Evolutionary conservation across 2,113 vertebrate species (phyloP).

Genomic region (Nettapus auritus): DNA sequence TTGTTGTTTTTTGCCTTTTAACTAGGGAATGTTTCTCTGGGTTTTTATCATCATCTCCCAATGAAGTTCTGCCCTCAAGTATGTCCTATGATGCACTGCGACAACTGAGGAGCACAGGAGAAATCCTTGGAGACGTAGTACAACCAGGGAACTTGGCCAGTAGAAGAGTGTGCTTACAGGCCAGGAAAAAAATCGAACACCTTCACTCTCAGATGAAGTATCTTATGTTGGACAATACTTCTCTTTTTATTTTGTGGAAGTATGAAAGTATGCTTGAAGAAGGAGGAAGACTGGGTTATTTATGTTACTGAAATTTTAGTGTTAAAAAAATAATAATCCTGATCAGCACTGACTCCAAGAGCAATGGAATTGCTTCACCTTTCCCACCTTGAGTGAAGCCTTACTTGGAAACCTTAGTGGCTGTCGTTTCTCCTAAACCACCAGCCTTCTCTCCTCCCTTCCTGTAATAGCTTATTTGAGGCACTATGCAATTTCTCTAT

Average conservation of each 20-base stretch:
- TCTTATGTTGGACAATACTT: neutral
- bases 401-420: neutral
- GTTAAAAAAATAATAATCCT: neutral
- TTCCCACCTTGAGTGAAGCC: neutral
- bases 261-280: neutral
- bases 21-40: neutral
- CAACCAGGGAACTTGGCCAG: neutral
- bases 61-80: neutral
- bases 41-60: neutral
- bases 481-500: neutral
- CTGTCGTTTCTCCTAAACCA: neutral
- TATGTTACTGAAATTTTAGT: neutral
- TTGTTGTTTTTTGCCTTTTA: neutral
- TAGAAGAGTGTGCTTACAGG: too few species aligned
- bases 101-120: neutral
- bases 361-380: neutral
- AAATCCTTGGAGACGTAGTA: neutral
- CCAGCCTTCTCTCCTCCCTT: neutral
- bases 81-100: fast-evolving
- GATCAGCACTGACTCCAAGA: neutral
- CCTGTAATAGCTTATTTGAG: neutral
- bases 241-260: neutral
- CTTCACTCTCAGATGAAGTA: neutral
- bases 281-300: neutral
- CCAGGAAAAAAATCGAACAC: neutral